These are phyloP conservation scores for Neostethus bicornis DNA, from an alignment of 2,797 vertebrate species.

Conservation along the genomic window DNA sequence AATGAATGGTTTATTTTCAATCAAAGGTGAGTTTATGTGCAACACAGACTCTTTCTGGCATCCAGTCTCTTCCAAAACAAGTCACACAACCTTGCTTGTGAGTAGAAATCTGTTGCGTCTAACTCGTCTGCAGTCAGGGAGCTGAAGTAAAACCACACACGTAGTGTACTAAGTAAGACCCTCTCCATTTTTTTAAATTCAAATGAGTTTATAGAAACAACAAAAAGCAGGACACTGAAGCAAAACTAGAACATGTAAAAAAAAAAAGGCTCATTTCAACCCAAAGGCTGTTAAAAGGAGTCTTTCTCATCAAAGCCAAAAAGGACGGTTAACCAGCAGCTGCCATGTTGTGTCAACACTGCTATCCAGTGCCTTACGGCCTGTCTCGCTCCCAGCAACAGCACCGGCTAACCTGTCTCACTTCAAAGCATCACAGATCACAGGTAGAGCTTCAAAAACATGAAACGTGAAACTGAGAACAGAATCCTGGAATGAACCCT, in stretches of 20 bases:
- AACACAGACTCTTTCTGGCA: slow-evolving; percentile 44
- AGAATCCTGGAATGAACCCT: slow-evolving; percentile 39
- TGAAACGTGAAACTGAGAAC: slow-evolving; percentile 63
- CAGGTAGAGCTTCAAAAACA: slow-evolving; percentile 60
- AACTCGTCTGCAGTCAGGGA: slow-evolving; percentile 38
- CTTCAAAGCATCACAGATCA: slow-evolving; percentile 70
- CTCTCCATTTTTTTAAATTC: slow-evolving; percentile 34
- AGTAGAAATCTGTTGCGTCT: slow-evolving; percentile 56
- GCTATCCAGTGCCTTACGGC: slow-evolving; percentile 20
- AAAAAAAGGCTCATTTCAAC: slow-evolving; percentile 24
- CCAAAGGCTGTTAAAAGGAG: slow-evolving; percentile 38
- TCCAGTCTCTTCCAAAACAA: slow-evolving; percentile 58
- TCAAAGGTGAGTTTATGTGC: slow-evolving; percentile 34
- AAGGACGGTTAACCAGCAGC: slow-evolving; percentile 26
- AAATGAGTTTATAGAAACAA: slow-evolving; percentile 37
- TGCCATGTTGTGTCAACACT: slow-evolving; percentile 60
- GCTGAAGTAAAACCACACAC: slow-evolving; percentile 59
- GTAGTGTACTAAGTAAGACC: slow-evolving; percentile 32
- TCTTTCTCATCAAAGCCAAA: slow-evolving; percentile 48
- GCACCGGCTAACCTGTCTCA: slow-evolving; percentile 40
- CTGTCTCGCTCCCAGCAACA: slow-evolving; percentile 47
- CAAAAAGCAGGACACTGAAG: slow-evolving; percentile 18
- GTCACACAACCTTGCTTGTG: slow-evolving; percentile 55
- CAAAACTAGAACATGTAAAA: slow-evolving; percentile 12
- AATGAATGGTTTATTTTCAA: slow-evolving; percentile 62